phyloP scores from a whole-genome alignment of 2,113 vertebrate species.

The Mesembrinibis cayennensis region DNA sequence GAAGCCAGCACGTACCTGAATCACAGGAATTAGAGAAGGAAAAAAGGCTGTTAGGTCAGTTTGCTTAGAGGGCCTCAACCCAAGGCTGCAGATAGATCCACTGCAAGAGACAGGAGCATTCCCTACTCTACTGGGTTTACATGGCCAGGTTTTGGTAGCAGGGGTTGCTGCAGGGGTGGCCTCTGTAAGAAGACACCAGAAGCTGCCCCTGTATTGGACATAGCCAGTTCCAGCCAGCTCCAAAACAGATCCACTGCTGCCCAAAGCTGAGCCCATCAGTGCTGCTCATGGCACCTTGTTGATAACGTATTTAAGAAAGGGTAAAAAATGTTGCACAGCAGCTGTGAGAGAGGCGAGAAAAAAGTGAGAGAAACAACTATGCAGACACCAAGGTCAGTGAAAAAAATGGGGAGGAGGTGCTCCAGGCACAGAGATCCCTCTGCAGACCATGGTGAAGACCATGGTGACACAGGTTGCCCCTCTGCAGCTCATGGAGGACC shows the following conservation, averaged over 20 bases:
- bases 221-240: background rate
- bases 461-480: background rate
- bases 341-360: background rate
- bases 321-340: background rate
- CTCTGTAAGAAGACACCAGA: background rate
- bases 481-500: background rate
- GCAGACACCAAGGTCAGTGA: background rate
- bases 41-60: background rate
- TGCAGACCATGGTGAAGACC: background rate
- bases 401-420: background rate
- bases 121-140: background rate
- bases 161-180: background rate
- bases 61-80: background rate
- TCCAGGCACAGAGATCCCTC: background rate
- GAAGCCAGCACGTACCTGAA: background rate
- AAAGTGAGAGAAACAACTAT: background rate
- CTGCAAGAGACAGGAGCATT: background rate
- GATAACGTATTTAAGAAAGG: background rate
- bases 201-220: background rate
- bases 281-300: no score
- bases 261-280: background rate
- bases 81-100: background rate
- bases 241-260: background rate
- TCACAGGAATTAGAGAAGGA: background rate
- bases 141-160: background rate